Evolutionary conservation across 2,797 vertebrate genomes (phyloP), one percentile per base, ranked within the genome.

Genomic region (Leptodactylus fallax): DNA sequence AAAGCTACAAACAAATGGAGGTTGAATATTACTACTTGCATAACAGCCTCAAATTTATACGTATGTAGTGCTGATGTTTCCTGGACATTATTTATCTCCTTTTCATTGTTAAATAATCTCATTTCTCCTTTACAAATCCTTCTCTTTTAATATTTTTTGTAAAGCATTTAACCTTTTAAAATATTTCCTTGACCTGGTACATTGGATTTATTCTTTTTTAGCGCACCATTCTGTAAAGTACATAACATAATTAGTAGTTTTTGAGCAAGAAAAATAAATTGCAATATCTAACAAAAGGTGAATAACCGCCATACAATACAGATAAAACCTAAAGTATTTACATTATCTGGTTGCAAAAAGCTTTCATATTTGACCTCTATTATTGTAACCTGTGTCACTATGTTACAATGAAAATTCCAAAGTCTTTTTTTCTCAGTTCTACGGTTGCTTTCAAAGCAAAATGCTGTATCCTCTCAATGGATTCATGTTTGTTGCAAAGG

Each of bases 121-220:
- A 96, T 96, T 96, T 95, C 93, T 94, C 1, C 91, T 94, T 94
- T 93, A 93, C 94, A 91, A 94, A 94, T 93, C 95, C 25, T 58
- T 94, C 93, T 56, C 25, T 81, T 93, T 53, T 53, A 53, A 53
- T 95, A 95, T 94, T 93, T 93, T 91, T 93, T 95, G 95, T 92
- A 58, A 45, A 94, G 95, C 96, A 96, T 97, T 96, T 96, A 97
- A 97, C 96, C 95, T 93, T 93, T 63, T 93, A 92, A 95, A 94
- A 94, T 95, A 93, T 93, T 80, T 92, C 92, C 94, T 95, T 94
- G 95, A 96, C 96, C 96, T 93, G 87, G 95, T 92, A 91, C 87
- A 92, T 91, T 93, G 94, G 93, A 91, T 93, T 9, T 14, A 17
- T 72, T 90, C 87, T 90, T 90, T 36, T 91, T 93, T 91, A 92